Base-by-base conservation (phyloP, 2,113 vertebrate genomes). In the Indri indri region DNA sequence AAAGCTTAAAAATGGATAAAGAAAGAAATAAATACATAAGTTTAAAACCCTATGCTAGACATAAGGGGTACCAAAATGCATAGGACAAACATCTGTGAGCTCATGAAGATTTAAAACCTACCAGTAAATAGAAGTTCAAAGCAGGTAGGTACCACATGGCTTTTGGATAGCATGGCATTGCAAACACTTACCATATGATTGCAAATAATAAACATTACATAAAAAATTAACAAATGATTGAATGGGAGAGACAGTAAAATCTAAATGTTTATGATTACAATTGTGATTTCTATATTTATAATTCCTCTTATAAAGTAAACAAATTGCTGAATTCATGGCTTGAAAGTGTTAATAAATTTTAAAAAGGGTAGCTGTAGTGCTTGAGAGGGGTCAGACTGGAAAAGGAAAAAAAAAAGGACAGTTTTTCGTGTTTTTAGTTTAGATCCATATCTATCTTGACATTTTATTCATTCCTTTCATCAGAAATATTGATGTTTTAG, bases 401-500 rank as follows among this genome's bases (percentile, higher is more conserved):
- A 4, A 37, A 79, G n/a, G 66, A 40, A 61, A 93, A 77, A 63
- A 54, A 63, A 54, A 77, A 79, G 7, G 22, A 71, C 0, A 59
- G 7, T 2, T 92, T 71, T 73, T 68, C 30, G 50, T 74, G 17
- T 80, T 87, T 5, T 71, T 86, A 65, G 74, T 90, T 83, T 70
- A 65, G 2, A 76, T 37, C 16, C 10, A 70, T 14, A 54, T 65
- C 47, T 74, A 88, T 8, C 8, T 83, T 18, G 84, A 63, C 1
- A 74, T 88, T 86, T 89, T 52, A 47, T 25, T 91, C 5, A 79
- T 22, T 34, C 2, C 27, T 80, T 96, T 88, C 7, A 82, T 80
- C 50, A 89, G 17, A 95, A 86, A 50, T 86, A 52, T 37, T 95
- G 45, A 93, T 47, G 12, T 77, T 88, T 96, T 61, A 57, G 40